Evolutionary conservation across 2,797 vertebrate genomes (phyloP), one percentile per base, ranked within the genome.

Genomic region (Tangara arthus): DNA sequence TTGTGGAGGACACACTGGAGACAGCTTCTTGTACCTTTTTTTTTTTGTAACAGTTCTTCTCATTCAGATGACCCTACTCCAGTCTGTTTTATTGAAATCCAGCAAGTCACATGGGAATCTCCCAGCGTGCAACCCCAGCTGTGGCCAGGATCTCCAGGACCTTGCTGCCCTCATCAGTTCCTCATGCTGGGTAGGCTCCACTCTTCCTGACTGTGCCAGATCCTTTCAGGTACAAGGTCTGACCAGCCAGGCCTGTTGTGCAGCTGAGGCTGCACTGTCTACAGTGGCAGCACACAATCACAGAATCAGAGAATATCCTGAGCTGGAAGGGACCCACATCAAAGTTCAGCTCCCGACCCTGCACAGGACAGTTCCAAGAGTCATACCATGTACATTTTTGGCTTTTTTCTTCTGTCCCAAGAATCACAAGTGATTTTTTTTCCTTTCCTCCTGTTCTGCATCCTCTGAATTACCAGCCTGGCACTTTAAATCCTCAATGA

Each of bases 231-330:
- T 16, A 35, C 69, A 42, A 80, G 22, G 15, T 59, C 56, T 71
- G 64, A 14, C 53, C 26, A 92, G 30, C n/a, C 50, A 76, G 50
- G 27, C 5, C 17, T 11, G 0, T 53, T 35, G 66, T 16, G 32
- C 64, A 47, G 20, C 1, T 11, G 69, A 21, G 15, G 32, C 41
- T 83, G 5, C 28, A 32, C 24, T 0, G 0, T 21, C 46, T 8
- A 0, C 24, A 41, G 14, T 16, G 32, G 11, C 32, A 90, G 27
- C 26, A 19, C 5, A 28, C 26, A 59, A 20, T 28, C 18, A 28
- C 5, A 37, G 44, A 63, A 50, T 28, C 5, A 44, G 1, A 19
- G 57, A 57, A 28, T 28, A 37, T 60, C 22, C 5, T 15, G 46
- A 47, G 13, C 3, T 47, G 16, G 46, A 47, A 66, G 13, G 32